phyloP scores from a whole-genome alignment of 1,140 invertebrate genomes.

The Brachionus manjavacas region DNA sequence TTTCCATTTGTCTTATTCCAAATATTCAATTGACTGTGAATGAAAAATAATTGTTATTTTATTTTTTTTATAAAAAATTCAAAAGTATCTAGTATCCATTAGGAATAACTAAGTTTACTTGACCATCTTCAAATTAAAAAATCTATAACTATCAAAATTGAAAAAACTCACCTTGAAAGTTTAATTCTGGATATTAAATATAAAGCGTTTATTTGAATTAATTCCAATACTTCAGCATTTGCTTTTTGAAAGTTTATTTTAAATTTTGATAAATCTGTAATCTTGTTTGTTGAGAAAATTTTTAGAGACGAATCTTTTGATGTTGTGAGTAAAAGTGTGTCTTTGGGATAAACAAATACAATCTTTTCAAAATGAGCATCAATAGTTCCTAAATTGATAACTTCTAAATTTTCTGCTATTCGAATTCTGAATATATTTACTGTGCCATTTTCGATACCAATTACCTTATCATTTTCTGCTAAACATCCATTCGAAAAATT shows the following conservation, averaged over 20 bases:
- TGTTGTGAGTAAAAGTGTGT: background rate
- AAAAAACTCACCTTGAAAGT: background rate
- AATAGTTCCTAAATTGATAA: background rate
- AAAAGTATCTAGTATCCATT: too few species aligned
- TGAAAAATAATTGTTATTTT: too few species aligned
- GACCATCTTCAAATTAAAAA: too few species aligned
- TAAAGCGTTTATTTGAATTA: background rate
- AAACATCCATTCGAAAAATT: background rate
- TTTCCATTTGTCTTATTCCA: background rate
- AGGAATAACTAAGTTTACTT: too few species aligned
- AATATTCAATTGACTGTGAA: background rate
- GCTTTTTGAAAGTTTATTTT: background rate
- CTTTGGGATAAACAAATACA: background rate
- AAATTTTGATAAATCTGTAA: background rate
- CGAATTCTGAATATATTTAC: background rate
- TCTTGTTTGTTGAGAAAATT: background rate
- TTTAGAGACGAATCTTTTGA: background rate
- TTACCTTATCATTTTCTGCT: background rate
- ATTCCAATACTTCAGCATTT: background rate
- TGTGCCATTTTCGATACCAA: background rate
- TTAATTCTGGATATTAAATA: background rate
- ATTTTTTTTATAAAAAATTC: too few species aligned
- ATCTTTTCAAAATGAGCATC: constrained; percentile 3
- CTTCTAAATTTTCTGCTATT: background rate
- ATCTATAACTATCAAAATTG: too few species aligned